Conservation (phyloP, 2,113 vertebrate genomes). For the Bambusicola thoracicus region DNA sequence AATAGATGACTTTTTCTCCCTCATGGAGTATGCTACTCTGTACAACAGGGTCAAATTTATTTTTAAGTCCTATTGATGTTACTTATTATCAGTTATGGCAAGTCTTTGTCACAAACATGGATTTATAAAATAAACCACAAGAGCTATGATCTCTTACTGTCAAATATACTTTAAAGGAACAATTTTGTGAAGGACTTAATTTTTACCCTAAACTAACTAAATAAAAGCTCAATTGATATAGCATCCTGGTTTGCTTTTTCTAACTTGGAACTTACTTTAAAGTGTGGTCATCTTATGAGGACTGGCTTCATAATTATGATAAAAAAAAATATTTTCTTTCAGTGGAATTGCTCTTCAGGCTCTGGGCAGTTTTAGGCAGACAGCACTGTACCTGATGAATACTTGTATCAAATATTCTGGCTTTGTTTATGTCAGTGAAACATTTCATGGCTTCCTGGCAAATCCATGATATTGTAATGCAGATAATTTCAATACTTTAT, state of each 20-base stretch:
- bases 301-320: background rate
- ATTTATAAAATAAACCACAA: background rate
- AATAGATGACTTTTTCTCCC: slow-evolving; percentile 15
- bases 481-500: background rate
- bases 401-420: background rate
- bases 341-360: background rate
- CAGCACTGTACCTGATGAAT: background rate
- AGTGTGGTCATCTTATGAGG: background rate
- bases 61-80: background rate
- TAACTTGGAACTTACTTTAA: background rate
- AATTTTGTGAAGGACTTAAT: background rate
- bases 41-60: background rate
- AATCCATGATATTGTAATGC: background rate
- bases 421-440: background rate
- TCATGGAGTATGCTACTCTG: background rate
- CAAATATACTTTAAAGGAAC: background rate
- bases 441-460: background rate
- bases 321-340: background rate
- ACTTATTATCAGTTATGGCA: background rate
- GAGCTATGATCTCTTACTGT: background rate
- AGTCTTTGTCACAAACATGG: background rate
- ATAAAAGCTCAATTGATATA: background rate
- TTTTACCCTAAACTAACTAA: background rate
- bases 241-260: background rate
- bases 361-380: background rate